Base-by-base conservation (phyloP, 1,140 invertebrate genomes). In the Onthophagus taurus region DNA sequence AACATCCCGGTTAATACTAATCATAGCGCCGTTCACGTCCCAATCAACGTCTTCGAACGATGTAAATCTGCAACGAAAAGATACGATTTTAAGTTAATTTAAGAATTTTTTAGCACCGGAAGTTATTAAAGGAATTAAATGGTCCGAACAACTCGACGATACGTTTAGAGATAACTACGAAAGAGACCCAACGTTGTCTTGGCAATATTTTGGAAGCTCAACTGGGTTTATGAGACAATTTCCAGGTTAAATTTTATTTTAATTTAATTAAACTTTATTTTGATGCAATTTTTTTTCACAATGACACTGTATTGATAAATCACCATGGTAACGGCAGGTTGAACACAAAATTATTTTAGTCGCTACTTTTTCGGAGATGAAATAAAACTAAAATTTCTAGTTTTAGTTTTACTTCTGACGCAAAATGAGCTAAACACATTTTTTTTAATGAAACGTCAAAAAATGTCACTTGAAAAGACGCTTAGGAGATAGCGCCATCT, bases 151-250 rank as follows among this genome's bases (percentile, higher is more conserved):
- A 31, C 69, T 97, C 47, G 89, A 96, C 64, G 75, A 80, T 31
- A 85, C 83, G 47, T 98, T 97, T 65, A 77, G 75, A 52, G 80
- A 82, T 52, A 97, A 97, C 65, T 89, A 88, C 55, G 77, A 86
- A 58, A 72, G 76, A 24, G 89, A 97, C 70, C 85, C 86, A 5
- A 85, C 86, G 3, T 71, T 97, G 17, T 85, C 88, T 4, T 97
- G 90, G 90, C 94, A 98, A 69, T 97, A 93, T 68, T 97, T 97
- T 72, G 91, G 93, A 21, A 94, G 90, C 64, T 83, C 89, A 34
- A 85, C 85, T 1, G 94, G 94, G 9, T 95, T 97, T 63, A 89
- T 97, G 81, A 75, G 92, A 54, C 88, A 93, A 57, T 96, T 87
- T 70, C 94, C 94, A 63, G 85, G 83, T 83, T 67, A 58, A 46